Conservation (phyloP, 2,797 vertebrate genomes). For the Phataginus tetradactyla region DNA sequence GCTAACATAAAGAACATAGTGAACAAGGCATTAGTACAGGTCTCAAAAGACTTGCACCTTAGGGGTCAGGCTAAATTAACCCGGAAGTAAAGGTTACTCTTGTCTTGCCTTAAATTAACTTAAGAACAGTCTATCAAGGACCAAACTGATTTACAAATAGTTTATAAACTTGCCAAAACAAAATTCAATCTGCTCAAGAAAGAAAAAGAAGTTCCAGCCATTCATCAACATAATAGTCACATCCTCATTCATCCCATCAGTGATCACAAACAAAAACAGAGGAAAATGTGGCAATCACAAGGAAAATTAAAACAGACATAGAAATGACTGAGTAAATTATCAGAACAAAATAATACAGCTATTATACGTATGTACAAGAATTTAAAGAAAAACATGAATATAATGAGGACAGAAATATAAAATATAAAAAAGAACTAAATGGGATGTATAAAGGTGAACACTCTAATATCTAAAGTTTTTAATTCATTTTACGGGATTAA, state of each 20-base stretch:
- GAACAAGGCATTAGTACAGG: neutral
- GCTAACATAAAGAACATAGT: neutral
- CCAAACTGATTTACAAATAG: neutral
- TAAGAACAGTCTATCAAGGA: neutral
- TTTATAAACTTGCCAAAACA: neutral
- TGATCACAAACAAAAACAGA: neutral
- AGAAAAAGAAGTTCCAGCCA: neutral
- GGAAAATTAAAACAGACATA: neutral
- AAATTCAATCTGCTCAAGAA: neutral
- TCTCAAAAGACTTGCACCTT: neutral
- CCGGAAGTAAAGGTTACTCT: neutral
- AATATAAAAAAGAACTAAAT: neutral
- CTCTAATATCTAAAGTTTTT: neutral
- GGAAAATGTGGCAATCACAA: neutral
- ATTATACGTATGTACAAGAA: neutral
- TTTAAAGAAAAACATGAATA: neutral
- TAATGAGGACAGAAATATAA: neutral
- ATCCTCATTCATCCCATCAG: neutral
- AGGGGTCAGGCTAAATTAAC: neutral
- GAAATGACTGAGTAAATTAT: neutral
- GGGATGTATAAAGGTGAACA: too few relatives aligned
- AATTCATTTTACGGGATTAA: neutral
- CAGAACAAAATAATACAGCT: neutral
- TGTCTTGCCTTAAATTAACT: neutral
- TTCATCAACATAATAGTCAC: neutral